Base-by-base conservation (phyloP, 2,888 invertebrate genomes). In the Dynastes maya region DNA sequence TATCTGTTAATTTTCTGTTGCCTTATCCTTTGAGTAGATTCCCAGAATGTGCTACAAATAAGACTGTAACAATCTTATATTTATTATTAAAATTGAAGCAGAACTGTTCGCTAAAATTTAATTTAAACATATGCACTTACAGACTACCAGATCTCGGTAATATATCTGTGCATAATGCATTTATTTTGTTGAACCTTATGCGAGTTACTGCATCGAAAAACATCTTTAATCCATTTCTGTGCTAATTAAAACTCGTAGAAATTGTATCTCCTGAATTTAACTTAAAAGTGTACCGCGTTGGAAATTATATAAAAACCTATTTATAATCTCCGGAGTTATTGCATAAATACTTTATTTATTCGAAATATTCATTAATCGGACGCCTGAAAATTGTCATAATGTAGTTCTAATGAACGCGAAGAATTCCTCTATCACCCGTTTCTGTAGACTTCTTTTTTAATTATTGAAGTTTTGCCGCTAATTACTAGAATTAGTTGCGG, bases 381-480 rank as follows among this genome's bases (percentile, higher is more conserved):
- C 16, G 16, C 49, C 45, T 51, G 2, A 11, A 64, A n/a, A 37
- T 32, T 13, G 64, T 64, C 55, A 55, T n/a, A 55, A 55, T 22
- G 63, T 29, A 5, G 22, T 11, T 67, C 67, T 67, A 67, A 67
- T 67, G 67, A 27, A 67, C n/a, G 22, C 27, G 22, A 51, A 49
- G 49, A 45, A 67, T 67, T 45, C 27, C 49, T 67, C 27, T 16
- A 22, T 22, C 49, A 13, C 67, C 67, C 9, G 22, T 67, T 67
- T 67, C 67, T 27, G 29, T 63, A 13, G 13, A 32, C 8, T 63
- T 22, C 67, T 67, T 22, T 16, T 49, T 67, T 67, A 67, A 67
- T 67, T 67, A 67, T 67, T 67, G 45, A 67, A 67, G 67, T 49
- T 63, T 27, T 11, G 67, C 67, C 67, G 67, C 67, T 67, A 67